Percentiles rank a stretch among this genome's conserved stretches.
phyloP scores from a whole-genome alignment of 2,888 invertebrate species.

The Clitarchus hookeri region DNA sequence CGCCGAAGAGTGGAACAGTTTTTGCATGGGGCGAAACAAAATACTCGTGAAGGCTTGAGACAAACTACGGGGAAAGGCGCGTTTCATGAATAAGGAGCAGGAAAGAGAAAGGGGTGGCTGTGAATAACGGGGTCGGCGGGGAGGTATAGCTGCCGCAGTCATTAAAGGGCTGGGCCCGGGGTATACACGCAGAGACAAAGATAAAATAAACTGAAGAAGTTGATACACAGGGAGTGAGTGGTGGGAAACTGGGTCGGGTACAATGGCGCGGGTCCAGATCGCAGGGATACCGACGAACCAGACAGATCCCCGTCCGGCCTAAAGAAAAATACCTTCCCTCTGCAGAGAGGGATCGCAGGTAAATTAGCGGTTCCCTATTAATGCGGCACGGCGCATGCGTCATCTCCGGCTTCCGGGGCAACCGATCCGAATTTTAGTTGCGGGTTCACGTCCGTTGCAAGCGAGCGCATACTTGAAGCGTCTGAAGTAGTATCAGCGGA shows the following conservation, averaged over 20 bases:
- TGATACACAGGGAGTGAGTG: slow-evolving; percentile 14
- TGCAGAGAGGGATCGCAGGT: not conserved
- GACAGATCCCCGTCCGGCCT: not conserved
- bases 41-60: not conserved
- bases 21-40: slow-evolving; percentile 14
- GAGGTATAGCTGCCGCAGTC: not conserved
- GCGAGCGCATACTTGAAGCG: too few species aligned
- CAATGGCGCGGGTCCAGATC: not conserved
- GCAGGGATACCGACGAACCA: not conserved
- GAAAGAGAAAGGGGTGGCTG: too few species aligned
- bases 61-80: not conserved
- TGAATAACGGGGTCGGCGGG: not conserved
- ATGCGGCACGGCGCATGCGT: not conserved
- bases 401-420: too few species aligned
- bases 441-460: not conserved
- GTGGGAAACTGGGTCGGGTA: not conserved
- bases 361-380: not conserved
- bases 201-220: not conserved
- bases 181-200: not conserved
- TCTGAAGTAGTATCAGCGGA: too few species aligned
- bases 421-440: not conserved
- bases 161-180: not conserved
- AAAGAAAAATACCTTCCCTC: not conserved
- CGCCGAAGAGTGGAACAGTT: not conserved
- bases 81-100: slow-evolving; percentile 2